A percentile compares a stretch with the other conserved stretches of the same genome.
Evolutionary conservation across 2,797 vertebrate genomes (phyloP).

Genomic region (Atherinosoma microstoma): DNA sequence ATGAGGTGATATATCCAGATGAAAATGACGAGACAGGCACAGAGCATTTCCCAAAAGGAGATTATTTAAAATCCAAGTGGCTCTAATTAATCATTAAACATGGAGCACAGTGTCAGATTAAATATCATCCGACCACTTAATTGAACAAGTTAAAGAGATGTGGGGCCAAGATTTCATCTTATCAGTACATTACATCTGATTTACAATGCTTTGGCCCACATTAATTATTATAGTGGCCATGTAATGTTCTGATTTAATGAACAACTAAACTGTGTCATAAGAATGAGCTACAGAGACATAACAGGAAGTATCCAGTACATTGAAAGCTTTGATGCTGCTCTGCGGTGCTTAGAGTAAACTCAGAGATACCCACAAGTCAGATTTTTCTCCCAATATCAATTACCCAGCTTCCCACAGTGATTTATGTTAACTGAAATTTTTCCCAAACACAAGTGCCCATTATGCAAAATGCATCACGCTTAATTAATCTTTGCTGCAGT

Average conservation of each 20-base stretch:
- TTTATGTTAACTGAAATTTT: constrained; percentile 63
- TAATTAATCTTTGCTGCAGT: constrained; percentile 60
- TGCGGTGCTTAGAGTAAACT: constrained; percentile 9
- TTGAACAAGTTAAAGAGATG: constrained; percentile 8
- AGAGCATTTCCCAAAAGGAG: neutral
- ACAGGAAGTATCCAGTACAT: neutral
- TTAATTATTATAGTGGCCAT: neutral
- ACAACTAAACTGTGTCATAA: constrained; percentile 17
- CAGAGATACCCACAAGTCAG: constrained; percentile 15
- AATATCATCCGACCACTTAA: neutral
- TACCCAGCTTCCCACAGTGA: constrained; percentile 42
- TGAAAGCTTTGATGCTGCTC: constrained; percentile 21
- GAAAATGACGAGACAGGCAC: neutral
- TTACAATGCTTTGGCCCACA: neutral
- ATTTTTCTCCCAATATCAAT: constrained; percentile 37
- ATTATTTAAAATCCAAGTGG: neutral
- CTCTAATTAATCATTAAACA: neutral
- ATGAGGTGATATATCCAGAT: neutral
- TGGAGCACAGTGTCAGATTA: neutral
- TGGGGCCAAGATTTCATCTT: neutral
- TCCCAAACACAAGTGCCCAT: constrained; percentile 58
- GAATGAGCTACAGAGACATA: constrained; percentile 17
- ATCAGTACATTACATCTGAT: constrained; percentile 12
- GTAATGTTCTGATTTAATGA: constrained; percentile 25
- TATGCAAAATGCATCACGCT: constrained; percentile 59